These are phyloP conservation scores for Antennarius striatus DNA, from an alignment of 2,113 vertebrate genomes.

Conservation along the genomic window DNA sequence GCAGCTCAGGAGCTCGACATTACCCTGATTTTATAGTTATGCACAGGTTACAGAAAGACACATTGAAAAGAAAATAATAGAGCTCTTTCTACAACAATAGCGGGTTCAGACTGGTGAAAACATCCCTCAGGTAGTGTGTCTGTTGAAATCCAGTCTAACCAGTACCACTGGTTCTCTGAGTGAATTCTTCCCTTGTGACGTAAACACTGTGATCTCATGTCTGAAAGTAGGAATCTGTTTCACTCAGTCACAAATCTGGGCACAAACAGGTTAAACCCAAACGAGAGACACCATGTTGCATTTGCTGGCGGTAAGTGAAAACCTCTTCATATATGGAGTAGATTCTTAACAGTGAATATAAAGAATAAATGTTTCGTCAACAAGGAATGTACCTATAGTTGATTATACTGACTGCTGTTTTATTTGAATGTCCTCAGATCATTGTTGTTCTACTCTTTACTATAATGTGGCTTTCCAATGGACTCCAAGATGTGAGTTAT, in stretches of 20 bases:
- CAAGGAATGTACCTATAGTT: too few relatives aligned
- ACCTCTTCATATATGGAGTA: background rate
- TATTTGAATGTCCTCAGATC: constrained; percentile 33
- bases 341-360: background rate
- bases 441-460: constrained; percentile 61
- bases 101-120: background rate
- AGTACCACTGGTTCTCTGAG: constrained; percentile 58
- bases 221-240: constrained; percentile 26
- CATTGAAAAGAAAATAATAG: too few relatives aligned
- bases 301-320: constrained; percentile 67
- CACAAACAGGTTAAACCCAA: constrained; percentile 1
- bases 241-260: constrained; percentile 1
- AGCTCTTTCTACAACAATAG: too few relatives aligned
- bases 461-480: constrained; percentile 70
- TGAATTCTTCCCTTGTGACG: constrained; percentile 8
- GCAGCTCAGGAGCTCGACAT: too few relatives aligned
- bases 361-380: too few relatives aligned
- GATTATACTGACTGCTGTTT: constrained; percentile 1
- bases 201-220: background rate
- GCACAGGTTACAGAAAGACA: too few relatives aligned
- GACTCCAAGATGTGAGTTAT: constrained; percentile 65
- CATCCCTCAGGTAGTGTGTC: background rate
- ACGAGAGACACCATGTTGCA: constrained; percentile 64
- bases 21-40: too few relatives aligned
- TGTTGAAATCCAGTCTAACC: constrained; percentile 54